Base-by-base conservation (phyloP, 1,140 invertebrate genomes). In the Anastrepha ludens region DNA sequence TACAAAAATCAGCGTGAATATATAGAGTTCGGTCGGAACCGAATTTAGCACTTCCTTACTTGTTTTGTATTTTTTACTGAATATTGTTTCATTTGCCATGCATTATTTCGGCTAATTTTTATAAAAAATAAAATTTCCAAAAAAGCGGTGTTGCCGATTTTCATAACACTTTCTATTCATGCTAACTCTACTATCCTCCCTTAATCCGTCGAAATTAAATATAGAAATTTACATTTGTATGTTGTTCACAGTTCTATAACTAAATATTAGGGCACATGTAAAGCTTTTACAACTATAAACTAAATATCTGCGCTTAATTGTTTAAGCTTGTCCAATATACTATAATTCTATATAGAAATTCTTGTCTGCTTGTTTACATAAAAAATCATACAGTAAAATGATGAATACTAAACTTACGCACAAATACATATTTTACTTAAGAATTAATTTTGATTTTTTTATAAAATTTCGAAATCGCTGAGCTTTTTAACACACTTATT, bases 251-350 rank as follows among this genome's bases (percentile, higher is more conserved):
- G 15, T 74, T 74, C 78, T 78, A 78, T 20, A 87, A 78, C 47
- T 74, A 78, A 6, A 44, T 88, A 55, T 86, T 90, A 89, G 91
- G 91, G 91, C 90, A 92, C 91, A 92, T 92, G 91, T 92, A 92
- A 92, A 92, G 91, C 91, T 92, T 91, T 92, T 88, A 90, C 86
- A 91, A 90, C 74, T 87, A 85, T 44, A 85, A 87, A 87, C 74
- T 65, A 85, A 62, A 60, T 58, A 64, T 59, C 15, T 67, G 29
- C 41, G 13, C 64, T 74, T 74, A 74, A 17, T 20, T 39, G 41
- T 29, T 67, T 67, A 41, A n/a, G 39, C 29, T 9, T 3, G 29
- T 67, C 11, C 9, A 67, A 67, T 13, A 11, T 3, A n/a, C n/a
- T n/a, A n/a, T 20, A 64, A 64, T 6, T 20, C 7, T 8, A 64